Evolutionary conservation across 2,797 vertebrate species (phyloP).

Genomic region (Momotus momota): DNA sequence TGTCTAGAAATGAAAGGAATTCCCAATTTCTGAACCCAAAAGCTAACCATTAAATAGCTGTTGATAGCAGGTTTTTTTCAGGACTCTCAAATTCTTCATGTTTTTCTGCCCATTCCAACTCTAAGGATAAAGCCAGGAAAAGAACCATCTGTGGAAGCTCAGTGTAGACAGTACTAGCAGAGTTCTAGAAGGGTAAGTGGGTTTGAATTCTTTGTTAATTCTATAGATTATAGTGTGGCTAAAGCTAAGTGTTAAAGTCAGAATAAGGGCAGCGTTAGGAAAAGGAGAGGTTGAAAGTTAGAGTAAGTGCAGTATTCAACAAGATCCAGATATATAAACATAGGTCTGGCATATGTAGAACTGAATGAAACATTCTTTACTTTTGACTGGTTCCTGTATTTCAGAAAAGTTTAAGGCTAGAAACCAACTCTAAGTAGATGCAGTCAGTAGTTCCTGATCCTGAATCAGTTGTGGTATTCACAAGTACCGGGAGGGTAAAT

Average conservation of each 20-base stretch:
- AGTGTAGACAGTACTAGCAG: background rate
- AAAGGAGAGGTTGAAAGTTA: background rate
- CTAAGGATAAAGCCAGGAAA: background rate
- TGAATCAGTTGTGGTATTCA: background rate
- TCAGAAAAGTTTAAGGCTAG: background rate
- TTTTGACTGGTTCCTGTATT: background rate
- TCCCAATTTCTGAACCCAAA: background rate
- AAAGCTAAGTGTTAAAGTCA: background rate
- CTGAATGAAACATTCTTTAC: background rate
- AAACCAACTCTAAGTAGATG: background rate
- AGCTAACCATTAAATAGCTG: background rate
- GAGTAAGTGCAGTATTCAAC: background rate
- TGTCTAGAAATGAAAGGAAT: constrained; percentile 30
- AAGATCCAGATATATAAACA: background rate
- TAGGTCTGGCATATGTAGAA: background rate
- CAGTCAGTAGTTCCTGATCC: background rate
- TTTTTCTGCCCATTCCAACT: background rate
- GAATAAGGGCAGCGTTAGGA: background rate
- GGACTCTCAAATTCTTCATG: background rate
- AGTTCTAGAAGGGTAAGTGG: background rate
- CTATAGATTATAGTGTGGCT: background rate
- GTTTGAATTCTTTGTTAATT: background rate
- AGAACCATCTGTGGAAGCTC: background rate
- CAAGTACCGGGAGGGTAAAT: background rate
- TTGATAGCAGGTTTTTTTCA: background rate